phyloP scores from a whole-genome alignment of 30 jellyfish, hydroid and myxozoan genomes.

The Cassiopea xamachana region DNA sequence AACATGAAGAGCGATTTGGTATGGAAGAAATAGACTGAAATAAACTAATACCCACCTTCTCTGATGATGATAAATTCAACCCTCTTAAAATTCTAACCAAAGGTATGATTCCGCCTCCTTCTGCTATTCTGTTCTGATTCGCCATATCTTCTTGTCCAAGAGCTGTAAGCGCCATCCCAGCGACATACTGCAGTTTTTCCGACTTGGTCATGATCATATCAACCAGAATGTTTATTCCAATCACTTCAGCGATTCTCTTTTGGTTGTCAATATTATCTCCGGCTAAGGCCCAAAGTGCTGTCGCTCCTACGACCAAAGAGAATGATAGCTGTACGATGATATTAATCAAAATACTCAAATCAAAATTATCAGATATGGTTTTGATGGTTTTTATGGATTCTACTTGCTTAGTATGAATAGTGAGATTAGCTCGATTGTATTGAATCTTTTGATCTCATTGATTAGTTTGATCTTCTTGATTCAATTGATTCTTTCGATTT shows the following conservation, averaged over 20 bases:
- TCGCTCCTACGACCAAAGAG: slow-evolving; percentile 59
- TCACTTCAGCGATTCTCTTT: slow-evolving; percentile 64
- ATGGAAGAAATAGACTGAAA: no score
- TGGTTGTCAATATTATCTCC: slow-evolving; percentile 75
- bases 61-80: slow-evolving; percentile 55
- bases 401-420: no score
- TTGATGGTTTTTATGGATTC: no score
- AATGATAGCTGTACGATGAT: no score
- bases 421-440: no score
- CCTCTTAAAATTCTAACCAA: slow-evolving; percentile 66
- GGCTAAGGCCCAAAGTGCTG: slow-evolving; percentile 88
- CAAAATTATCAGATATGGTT: no score
- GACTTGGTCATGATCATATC: slow-evolving; percentile 89
- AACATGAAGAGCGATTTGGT: no score
- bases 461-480: no score
- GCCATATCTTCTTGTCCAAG: slow-evolving; percentile 74
- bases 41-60: slow-evolving; percentile 30
- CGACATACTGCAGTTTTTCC: slow-evolving; percentile 60
- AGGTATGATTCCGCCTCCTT: slow-evolving; percentile 78
- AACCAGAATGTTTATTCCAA: slow-evolving; percentile 74
- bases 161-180: slow-evolving; percentile 83
- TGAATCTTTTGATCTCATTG: no score
- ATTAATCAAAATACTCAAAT: no score
- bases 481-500: no score
- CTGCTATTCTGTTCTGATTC: slow-evolving; percentile 68